Percentiles rank a stretch among this genome's conserved stretches.
These are phyloP conservation scores for Himalopsyche tibetana DNA, from an alignment of 2,888 invertebrate genomes.

Conservation along the genomic window DNA sequence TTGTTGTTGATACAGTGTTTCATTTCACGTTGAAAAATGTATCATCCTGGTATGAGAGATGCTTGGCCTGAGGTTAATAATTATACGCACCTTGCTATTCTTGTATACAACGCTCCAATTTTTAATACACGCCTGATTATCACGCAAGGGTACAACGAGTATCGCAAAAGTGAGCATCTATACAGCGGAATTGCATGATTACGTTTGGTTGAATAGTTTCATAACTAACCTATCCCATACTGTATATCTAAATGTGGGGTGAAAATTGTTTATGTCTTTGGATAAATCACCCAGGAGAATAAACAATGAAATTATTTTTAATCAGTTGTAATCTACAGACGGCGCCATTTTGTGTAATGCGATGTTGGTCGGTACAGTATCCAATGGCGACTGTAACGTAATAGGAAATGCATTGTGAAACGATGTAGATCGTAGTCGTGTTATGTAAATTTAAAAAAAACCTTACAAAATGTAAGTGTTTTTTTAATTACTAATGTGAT, in stretches of 20 bases:
- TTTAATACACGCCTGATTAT: not conserved
- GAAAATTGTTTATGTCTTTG: not conserved
- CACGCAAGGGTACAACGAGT: not conserved
- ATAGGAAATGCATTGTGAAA: no score
- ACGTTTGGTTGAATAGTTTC: not conserved
- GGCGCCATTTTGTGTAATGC: slow-evolving; percentile 5
- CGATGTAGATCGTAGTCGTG: no score
- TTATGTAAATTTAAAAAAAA: no score
- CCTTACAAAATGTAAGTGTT: no score
- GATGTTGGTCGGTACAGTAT: not conserved
- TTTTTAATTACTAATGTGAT: no score
- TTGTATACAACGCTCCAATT: not conserved
- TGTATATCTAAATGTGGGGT: not conserved
- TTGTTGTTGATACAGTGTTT: no score
- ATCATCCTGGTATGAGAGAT: not conserved
- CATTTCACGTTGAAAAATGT: not conserved
- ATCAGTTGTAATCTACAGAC: not conserved
- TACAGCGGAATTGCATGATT: not conserved
- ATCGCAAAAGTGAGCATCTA: not conserved
- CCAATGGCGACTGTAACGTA: no score
- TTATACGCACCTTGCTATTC: not conserved
- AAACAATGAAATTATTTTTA: slow-evolving; percentile 13
- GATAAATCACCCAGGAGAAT: not conserved
- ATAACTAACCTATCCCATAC: slow-evolving; percentile 9
- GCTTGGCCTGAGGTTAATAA: not conserved